Evolutionary conservation across 2,797 vertebrate genomes (phyloP).

Genomic region (Uromys caudimaculatus): DNA sequence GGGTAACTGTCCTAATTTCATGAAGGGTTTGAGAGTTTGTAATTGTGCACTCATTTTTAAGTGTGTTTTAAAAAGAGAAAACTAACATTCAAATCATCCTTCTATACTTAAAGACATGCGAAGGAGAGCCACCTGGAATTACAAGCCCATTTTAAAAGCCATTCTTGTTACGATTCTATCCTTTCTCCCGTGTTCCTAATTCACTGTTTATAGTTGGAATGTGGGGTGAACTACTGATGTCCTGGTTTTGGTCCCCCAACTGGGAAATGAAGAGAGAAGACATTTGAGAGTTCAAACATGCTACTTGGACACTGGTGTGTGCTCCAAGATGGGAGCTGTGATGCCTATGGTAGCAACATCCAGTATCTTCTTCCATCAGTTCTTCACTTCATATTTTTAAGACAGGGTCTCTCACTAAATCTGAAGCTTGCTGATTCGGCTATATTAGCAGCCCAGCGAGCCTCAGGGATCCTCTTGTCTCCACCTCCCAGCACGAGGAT

Average conservation of each 20-base stretch:
- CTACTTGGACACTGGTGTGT: accelerated
- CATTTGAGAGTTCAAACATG: accelerated
- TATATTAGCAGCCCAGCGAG: neutral
- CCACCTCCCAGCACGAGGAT: neutral
- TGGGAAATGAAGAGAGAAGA: neutral
- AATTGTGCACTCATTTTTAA: neutral
- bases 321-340: neutral
- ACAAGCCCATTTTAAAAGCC: neutral
- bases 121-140: neutral
- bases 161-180: neutral
- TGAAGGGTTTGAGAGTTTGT: conserved; percentile 25
- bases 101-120: neutral
- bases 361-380: neutral
- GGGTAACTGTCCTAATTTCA: conserved; percentile 11
- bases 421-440: neutral
- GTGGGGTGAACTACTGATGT: neutral
- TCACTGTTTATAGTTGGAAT: neutral
- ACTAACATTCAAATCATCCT: neutral
- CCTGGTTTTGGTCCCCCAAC: neutral
- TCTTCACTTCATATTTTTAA: neutral
- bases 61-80: neutral
- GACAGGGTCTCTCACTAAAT: neutral
- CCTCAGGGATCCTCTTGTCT: neutral
- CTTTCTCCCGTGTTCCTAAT: neutral
- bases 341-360: neutral